phyloP scores from a whole-genome alignment of 2,888 invertebrate genomes.

The Harpalus rufipes region DNA sequence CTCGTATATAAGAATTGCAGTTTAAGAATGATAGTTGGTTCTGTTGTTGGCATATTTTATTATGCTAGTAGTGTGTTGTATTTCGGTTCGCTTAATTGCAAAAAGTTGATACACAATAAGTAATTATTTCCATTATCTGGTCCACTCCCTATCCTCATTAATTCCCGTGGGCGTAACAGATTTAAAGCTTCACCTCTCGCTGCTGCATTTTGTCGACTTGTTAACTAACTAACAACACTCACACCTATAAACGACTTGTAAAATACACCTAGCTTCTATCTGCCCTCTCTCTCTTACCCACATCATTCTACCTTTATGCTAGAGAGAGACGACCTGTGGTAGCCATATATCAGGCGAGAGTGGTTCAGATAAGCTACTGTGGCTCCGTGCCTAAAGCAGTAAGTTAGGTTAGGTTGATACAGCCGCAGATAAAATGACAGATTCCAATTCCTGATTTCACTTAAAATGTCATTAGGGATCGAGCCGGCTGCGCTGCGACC shows the following conservation, averaged over 20 bases:
- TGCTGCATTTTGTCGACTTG: constrained; percentile 63
- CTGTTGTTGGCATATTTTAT: too few species aligned
- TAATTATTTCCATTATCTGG: constrained; percentile 36
- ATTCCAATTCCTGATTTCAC: constrained; percentile 74
- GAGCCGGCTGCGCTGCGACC: not conserved
- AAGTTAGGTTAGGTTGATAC: constrained; percentile 55
- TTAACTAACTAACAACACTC: constrained; percentile 64
- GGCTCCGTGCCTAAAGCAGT: constrained; percentile 7
- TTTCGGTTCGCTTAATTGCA: not conserved
- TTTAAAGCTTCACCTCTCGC: constrained; percentile 25
- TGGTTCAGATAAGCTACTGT: constrained; percentile 66
- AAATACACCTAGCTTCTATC: constrained; percentile 52
- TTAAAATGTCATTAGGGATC: constrained; percentile 74
- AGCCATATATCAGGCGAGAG: constrained; percentile 62
- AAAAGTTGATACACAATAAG: not conserved
- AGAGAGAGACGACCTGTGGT: constrained; percentile 32
- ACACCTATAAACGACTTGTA: constrained; percentile 65
- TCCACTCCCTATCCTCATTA: not conserved
- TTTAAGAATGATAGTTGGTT: too few species aligned
- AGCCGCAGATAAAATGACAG: constrained; percentile 70
- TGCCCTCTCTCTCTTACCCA: constrained; percentile 8
- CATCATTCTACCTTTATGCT: not conserved
- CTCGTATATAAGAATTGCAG: too few species aligned
- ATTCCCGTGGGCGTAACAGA: constrained; percentile 26
- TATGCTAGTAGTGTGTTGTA: not conserved